phyloP scores from a whole-genome alignment of 2,113 vertebrate species.

The Channa argus region DNA sequence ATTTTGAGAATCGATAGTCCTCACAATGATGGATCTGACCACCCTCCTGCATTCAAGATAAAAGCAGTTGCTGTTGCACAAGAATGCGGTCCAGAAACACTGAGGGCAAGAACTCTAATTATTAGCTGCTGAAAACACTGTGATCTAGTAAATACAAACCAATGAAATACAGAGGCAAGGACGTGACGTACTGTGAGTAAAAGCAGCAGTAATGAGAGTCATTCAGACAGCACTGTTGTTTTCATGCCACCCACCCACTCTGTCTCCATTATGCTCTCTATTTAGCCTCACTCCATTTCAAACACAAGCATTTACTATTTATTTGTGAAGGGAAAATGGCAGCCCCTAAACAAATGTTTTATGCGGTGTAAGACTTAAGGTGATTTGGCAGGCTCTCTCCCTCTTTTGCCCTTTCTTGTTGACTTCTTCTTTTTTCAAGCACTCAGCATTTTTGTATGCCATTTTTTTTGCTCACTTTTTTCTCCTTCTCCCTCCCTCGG shows the following conservation, averaged over 20 bases:
- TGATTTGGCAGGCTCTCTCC: constrained; percentile 9
- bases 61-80: not conserved
- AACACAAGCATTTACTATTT: constrained; percentile 44
- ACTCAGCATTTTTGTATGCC: constrained; percentile 4
- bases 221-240: constrained; percentile 11
- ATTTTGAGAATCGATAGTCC: constrained; percentile 1
- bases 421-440: constrained; percentile 12
- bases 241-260: constrained; percentile 15
- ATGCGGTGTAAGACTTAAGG: constrained; percentile 27
- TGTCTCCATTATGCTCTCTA: constrained; percentile 30
- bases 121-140: constrained; percentile 1
- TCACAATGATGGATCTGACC: too few relatives aligned
- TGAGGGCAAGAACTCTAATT: constrained; percentile 14
- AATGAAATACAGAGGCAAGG: constrained; percentile 1
- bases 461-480: constrained; percentile 18
- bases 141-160: not conserved
- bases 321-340: constrained; percentile 49
- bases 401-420: constrained; percentile 15
- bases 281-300: constrained; percentile 39
- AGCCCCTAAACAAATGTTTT: constrained; percentile 23
- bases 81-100: not conserved
- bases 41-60: not conserved
- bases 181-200: constrained; percentile 8
- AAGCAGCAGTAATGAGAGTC: constrained; percentile 31
- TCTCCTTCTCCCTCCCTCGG: constrained; percentile 22